phyloP scores from a whole-genome alignment of 2,888 invertebrate species.

The Periphyllus acericola region DNA sequence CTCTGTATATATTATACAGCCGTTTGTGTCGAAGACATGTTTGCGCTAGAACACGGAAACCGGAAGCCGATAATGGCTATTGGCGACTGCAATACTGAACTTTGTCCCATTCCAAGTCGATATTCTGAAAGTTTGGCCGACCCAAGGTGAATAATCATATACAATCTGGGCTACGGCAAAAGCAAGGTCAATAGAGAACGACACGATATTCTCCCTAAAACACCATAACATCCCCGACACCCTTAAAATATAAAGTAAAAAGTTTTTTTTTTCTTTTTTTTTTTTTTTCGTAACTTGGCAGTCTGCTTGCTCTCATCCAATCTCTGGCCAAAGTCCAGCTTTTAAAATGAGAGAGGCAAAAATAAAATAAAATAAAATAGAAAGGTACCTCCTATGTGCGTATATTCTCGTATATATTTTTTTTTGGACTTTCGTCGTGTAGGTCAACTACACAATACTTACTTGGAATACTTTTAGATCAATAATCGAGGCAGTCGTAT shows the following conservation, averaged over 20 bases:
- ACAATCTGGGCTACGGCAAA: constrained; percentile 23
- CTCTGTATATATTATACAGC: not conserved
- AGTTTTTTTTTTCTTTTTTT: constrained; percentile 32
- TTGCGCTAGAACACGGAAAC: constrained; percentile 38
- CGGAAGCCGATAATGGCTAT: constrained; percentile 57
- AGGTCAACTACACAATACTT: constrained; percentile 10
- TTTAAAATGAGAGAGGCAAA: constrained; percentile 32
- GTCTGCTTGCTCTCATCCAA: constrained; percentile 37
- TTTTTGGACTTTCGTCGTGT: constrained; percentile 27
- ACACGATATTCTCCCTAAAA: constrained; percentile 45
- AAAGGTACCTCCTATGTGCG: not conserved
- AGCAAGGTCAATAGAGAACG: constrained; percentile 36
- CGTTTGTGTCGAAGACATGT: constrained; percentile 21
- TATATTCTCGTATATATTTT: not conserved
- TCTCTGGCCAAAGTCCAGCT: constrained; percentile 53
- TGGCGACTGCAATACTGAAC: constrained; percentile 49
- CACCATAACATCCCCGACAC: constrained; percentile 22
- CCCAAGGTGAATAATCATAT: constrained; percentile 46
- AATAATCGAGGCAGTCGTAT: constrained; percentile 20
- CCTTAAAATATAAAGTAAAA: constrained; percentile 56
- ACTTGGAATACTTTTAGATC: constrained; percentile 39
- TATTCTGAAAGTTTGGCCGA: constrained; percentile 54
- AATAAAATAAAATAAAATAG: constrained; percentile 40
- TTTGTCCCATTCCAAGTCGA: constrained; percentile 41
- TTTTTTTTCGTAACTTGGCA: constrained; percentile 50